These are phyloP conservation scores for Microplitis manilae DNA, from an alignment of 2,888 invertebrate genomes.

Conservation along the genomic window DNA sequence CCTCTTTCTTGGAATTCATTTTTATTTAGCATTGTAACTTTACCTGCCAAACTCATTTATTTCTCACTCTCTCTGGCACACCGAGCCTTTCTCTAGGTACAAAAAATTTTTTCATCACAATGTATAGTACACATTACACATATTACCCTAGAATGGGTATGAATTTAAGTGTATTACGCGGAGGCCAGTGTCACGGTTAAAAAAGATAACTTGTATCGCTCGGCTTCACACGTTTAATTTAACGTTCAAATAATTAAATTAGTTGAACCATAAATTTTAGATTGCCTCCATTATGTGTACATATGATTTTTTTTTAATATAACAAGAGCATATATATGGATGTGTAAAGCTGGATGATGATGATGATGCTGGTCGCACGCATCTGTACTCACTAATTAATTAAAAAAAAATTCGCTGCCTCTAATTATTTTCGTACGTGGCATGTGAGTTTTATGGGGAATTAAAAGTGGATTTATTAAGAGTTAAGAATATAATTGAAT, in stretches of 20 bases:
- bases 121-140: neutral
- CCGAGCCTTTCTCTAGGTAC: neutral
- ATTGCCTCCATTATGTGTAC: neutral
- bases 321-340: neutral
- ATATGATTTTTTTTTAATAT: neutral
- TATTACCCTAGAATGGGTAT: neutral
- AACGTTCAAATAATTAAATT: neutral
- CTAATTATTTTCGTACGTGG: neutral
- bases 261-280: slow-evolving; percentile 1
- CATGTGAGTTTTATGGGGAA: neutral
- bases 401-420: neutral
- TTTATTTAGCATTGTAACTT: neutral
- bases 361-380: neutral
- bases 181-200: neutral
- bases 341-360: slow-evolving; percentile 5
- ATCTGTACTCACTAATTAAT: neutral
- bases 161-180: neutral
- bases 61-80: neutral
- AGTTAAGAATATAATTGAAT: neutral
- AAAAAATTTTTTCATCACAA: neutral
- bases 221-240: slow-evolving; percentile 25
- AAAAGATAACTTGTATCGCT: slow-evolving; percentile 7
- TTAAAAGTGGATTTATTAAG: neutral
- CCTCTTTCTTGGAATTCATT: slow-evolving; percentile 12
- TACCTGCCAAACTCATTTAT: neutral